Base-by-base conservation (phyloP, 2,797 vertebrate genomes). In the Centroberyx gerrardi region DNA sequence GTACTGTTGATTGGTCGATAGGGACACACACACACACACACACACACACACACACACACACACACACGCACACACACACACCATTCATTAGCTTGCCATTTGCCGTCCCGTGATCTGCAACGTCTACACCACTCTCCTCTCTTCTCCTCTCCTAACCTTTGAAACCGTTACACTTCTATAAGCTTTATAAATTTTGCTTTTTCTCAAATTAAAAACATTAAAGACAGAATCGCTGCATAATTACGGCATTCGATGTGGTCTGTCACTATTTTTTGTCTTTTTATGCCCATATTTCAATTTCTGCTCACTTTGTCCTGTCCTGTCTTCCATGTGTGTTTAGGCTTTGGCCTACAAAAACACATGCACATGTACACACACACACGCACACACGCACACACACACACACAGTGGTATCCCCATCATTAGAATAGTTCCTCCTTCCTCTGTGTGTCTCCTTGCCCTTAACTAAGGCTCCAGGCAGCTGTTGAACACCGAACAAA, bases 1-100 rank as follows among this genome's bases (percentile, higher is more conserved):
- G 88, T 54, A 76, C 84, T 84, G 75, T 66, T 84, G 86, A 90
- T 90, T 81, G 84, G 73, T 86, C 62, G 88, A 93, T 90, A 90
- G 63, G 31, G 22, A 29, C 69, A 33, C 40, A 27, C 51, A 42
- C 59, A 52, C 53, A 52, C 52, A 42, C 78, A 60, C 78, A 76
- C 72, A 54, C 65, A 40, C 52, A 36, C 48, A 56, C 76, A 67
- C 62, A 61, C 61, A 62, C 77, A 44, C 74, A 53, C 62, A 61
- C 78, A 56, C 65, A 42, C 36, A 42, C 22, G 8, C 33, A 40
- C 33, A 40, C 64, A 66, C 13, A 53, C 63, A 52, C 63, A 65
- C 12, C 51, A 56, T 53, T 75, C 64, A 82, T 74, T 67, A 72
- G 55, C 60, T 44, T 62, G 42, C 59, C 64, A 78, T 59, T 53